These are phyloP conservation scores for Pangasius macronema DNA, from an alignment of 2,797 vertebrate genomes.

Conservation along the genomic window DNA sequence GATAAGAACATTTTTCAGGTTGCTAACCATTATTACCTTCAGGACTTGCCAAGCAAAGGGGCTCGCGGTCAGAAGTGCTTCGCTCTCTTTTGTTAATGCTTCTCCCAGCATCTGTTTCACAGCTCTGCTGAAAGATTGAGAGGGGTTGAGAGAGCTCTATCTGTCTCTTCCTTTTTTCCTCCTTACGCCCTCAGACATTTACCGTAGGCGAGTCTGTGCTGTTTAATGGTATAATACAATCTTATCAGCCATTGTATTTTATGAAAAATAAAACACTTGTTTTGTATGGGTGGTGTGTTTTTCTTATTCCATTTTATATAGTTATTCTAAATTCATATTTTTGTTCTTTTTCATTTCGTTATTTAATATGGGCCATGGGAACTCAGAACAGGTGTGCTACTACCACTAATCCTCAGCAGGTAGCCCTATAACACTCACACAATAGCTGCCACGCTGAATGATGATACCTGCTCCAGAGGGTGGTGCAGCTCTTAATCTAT, in stretches of 20 bases:
- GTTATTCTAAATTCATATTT: background rate
- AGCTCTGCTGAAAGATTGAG: constrained; percentile 54
- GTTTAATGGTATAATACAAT: constrained; percentile 26
- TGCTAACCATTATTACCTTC: constrained; percentile 79
- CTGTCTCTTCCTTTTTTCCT: constrained; percentile 46
- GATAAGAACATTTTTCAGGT: constrained; percentile 82
- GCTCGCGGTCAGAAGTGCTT: constrained; percentile 56
- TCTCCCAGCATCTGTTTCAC: constrained; percentile 59
- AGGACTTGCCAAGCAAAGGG: constrained; percentile 61
- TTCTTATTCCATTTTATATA: background rate
- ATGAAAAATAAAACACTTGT: background rate
- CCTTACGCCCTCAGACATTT: constrained; percentile 27
- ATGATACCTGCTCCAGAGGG: constrained; percentile 59
- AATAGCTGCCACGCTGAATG: constrained; percentile 58
- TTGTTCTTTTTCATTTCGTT: constrained; percentile 26
- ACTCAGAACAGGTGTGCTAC: constrained; percentile 56
- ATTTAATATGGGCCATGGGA: constrained; percentile 45
- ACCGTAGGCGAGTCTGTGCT: constrained; percentile 18
- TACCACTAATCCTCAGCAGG: constrained; percentile 55
- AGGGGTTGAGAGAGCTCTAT: constrained; percentile 46
- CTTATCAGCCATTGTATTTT: constrained; percentile 12
- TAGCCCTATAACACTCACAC: constrained; percentile 55
- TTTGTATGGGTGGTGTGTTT: constrained; percentile 28
- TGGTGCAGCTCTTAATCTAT: constrained; percentile 59
- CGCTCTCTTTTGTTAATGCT: constrained; percentile 59